Evolutionary conservation across 2,888 invertebrate species (phyloP), one percentile per base, ranked within the genome.

Genomic region (Ormyrus labotus): DNA sequence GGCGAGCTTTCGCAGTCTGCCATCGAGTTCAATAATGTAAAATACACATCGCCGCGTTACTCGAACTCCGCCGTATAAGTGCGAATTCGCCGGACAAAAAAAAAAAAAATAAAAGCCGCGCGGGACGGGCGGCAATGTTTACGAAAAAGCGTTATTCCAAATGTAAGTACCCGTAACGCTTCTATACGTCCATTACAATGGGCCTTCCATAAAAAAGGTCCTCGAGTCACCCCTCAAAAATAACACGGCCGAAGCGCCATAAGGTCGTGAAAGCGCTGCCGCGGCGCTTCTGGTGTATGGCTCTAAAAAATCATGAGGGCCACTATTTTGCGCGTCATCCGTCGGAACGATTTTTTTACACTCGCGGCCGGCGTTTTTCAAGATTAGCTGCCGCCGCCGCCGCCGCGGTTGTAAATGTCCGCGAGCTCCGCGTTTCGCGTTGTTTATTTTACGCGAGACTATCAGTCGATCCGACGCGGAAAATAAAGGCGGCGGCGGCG

Each of bases 281-380:
- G 19, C 13, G 19, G 1, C 19, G 19, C 19, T 19, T 19, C 19
- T 19, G 1, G 19, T 2, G 81, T 78, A 69, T 79, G 84, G 87
- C 87, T 81, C 78, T 81, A 87, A 88, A 88, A 87, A 88, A 87
- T 87, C 86, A 88, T 87, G 85, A 85, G 85, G 85, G 85, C 19
- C 83, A 82, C 83, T 84, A 81, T 86, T 84, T 84, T 83, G 82
- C 84, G 78, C 82, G 83, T 84, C 84, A 83, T 84, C 83, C 61
- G 51, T 64, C 58, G 3, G n/a, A 69, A 64, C 57, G 45, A 63
- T 80, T 69, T 63, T 60, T 47, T 57, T 51, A 68, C 13, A 65
- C 65, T 65, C 48, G 60, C n/a, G 68, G 9, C 45, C 47, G 53
- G 19, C 19, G 19, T 19, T 19, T 19, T 19, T 19, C 19, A 19